Percentiles rank a stretch among this genome's conserved stretches.
These are phyloP conservation scores for Pseudoatta argentina DNA, from an alignment of 1,140 invertebrate species.

Conservation along the genomic window DNA sequence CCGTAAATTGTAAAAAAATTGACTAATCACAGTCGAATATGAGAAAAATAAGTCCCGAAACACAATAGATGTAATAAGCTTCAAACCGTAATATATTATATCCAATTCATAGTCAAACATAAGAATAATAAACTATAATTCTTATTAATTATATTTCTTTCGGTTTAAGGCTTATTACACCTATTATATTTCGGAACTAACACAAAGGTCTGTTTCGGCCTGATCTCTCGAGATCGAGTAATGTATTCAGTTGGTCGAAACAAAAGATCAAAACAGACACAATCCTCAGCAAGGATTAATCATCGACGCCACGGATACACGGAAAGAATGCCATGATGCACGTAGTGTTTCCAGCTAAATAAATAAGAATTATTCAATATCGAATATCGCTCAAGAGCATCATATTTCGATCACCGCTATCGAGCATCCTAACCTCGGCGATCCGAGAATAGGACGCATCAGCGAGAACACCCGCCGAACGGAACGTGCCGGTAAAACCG, in stretches of 20 bases:
- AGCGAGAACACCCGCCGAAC: not conserved
- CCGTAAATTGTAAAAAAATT: no score
- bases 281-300: not conserved
- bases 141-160: no score
- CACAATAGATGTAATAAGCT: no score
- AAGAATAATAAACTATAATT: no score
- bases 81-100: no score
- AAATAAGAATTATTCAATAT: not conserved
- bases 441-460: not conserved
- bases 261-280: not conserved
- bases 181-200: no score
- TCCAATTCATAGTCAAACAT: no score
- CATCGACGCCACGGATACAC: not conserved
- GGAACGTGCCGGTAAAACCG: constrained; percentile 12
- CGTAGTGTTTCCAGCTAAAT: not conserved
- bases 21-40: no score
- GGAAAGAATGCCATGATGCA: not conserved
- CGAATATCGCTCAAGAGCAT: not conserved
- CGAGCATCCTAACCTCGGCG: not conserved
- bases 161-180: no score
- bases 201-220: no score
- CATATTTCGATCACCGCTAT: not conserved
- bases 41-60: no score
- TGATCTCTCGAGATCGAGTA: not conserved
- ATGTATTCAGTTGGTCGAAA: not conserved